These are phyloP conservation scores for Pseudorectes ferrugineus DNA, from an alignment of 2,113 vertebrate genomes.

Conservation along the genomic window DNA sequence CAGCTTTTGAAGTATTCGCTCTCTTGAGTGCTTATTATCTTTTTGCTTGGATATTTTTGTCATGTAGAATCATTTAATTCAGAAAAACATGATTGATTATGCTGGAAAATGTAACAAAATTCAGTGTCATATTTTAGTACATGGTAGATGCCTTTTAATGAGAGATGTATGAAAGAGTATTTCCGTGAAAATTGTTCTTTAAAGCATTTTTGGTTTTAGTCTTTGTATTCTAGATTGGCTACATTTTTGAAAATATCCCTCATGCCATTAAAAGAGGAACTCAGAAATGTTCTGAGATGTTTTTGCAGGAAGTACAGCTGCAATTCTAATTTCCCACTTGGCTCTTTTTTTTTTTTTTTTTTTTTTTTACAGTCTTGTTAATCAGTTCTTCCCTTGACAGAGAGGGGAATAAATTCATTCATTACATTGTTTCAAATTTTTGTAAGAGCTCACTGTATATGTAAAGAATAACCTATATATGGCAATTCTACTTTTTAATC, in stretches of 20 bases:
- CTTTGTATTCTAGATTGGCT: neutral
- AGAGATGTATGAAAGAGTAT: neutral
- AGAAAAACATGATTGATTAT: neutral
- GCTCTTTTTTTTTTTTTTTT: no score
- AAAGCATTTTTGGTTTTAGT: neutral
- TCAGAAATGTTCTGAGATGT: neutral
- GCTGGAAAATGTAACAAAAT: neutral
- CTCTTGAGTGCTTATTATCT: neutral
- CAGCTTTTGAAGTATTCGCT: neutral
- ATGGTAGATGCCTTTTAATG: neutral
- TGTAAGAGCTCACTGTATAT: neutral
- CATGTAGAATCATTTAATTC: neutral
- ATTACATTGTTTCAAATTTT: neutral
- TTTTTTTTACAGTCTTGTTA: neutral
- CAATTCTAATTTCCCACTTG: neutral
- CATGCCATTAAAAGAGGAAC: neutral
- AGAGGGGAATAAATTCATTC: neutral
- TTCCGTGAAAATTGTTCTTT: neutral
- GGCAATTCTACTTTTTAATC: neutral
- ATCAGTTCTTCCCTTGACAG: neutral
- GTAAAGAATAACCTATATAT: neutral
- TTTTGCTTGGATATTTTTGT: neutral
- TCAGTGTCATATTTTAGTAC: neutral
- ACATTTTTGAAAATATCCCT: neutral
- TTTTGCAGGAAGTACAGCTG: neutral